Conservation (phyloP, 2,797 vertebrate species). For the Onychomys leucogaster region DNA sequence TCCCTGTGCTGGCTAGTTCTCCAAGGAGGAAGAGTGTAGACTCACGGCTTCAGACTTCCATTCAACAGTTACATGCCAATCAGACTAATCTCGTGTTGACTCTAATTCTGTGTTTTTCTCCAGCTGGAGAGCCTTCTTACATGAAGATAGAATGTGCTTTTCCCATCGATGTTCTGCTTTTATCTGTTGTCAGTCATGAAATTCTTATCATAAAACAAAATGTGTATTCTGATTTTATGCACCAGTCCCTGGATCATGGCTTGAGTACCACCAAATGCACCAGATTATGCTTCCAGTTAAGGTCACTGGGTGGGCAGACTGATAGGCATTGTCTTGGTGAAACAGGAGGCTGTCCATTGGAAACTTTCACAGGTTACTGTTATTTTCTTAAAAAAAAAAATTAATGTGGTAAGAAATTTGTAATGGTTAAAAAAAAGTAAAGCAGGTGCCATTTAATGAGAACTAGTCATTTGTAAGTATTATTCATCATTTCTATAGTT, state of each 20-base stretch:
- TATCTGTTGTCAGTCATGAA: too few species aligned
- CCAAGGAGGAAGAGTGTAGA: background rate
- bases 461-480: background rate
- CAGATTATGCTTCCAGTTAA: background rate
- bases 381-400: conserved; percentile 26
- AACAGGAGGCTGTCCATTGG: background rate
- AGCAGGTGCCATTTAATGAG: background rate
- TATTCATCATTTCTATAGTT: background rate
- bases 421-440: background rate
- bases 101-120: background rate
- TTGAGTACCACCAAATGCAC: background rate
- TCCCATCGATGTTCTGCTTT: too few species aligned
- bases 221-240: background rate
- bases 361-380: background rate
- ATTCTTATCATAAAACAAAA: too few species aligned
- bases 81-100: background rate
- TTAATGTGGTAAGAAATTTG: background rate
- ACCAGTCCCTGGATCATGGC: background rate
- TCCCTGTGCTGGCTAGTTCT: background rate
- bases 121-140: background rate
- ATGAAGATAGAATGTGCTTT: too few species aligned
- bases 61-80: background rate
- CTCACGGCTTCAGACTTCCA: background rate
- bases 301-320: background rate
- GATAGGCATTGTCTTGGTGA: background rate